phyloP scores from a whole-genome alignment of 1,140 invertebrate genomes.

The Dendroctonus valens region DNA sequence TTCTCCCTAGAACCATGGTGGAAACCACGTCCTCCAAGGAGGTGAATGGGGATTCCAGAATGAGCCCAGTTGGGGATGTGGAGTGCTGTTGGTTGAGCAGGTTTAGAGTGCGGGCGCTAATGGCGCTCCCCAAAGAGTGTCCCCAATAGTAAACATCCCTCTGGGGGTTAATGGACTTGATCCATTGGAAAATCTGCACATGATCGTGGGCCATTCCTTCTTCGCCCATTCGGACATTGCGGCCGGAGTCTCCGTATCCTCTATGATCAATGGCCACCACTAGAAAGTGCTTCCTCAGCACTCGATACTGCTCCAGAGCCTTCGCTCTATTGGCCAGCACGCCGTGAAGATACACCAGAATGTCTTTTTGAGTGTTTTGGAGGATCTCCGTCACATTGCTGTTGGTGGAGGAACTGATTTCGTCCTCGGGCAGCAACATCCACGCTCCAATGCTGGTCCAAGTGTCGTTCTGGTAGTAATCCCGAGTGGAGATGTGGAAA shows the following conservation, averaged over 20 bases:
- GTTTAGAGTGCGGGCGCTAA: slow-evolving; percentile 61
- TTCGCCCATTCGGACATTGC: slow-evolving; percentile 63
- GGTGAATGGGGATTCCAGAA: slow-evolving; percentile 87
- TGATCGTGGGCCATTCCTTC: slow-evolving; percentile 80
- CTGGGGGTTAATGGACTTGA: slow-evolving; percentile 51
- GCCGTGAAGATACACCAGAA: slow-evolving; percentile 45
- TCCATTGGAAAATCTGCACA: slow-evolving; percentile 74
- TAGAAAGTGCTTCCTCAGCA: slow-evolving; percentile 56
- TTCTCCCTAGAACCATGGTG: slow-evolving; percentile 71
- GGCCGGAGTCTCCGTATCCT: slow-evolving; percentile 83
- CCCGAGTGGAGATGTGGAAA: slow-evolving; percentile 38
- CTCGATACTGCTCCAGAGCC: slow-evolving; percentile 31
- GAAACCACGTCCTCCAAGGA: slow-evolving; percentile 78
- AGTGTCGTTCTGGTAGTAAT: slow-evolving; percentile 24
- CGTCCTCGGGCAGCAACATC: slow-evolving; percentile 39
- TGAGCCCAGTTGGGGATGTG: slow-evolving; percentile 66
- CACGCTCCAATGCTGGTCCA: slow-evolving; percentile 42
- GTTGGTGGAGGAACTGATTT: slow-evolving; percentile 28
- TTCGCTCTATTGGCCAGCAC: slow-evolving; percentile 40
- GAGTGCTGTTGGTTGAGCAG: slow-evolving; percentile 40
- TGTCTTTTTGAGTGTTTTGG: slow-evolving; percentile 23
- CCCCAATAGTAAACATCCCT: slow-evolving; percentile 81
- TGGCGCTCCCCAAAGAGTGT: slow-evolving; percentile 75
- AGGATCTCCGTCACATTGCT: slow-evolving; percentile 28
- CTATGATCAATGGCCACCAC: slow-evolving; percentile 91